A percentile compares a stretch with the other conserved stretches of the same genome.
Conservation (phyloP, 2,113 vertebrate genomes). For the Phylloscopus trochilus region DNA sequence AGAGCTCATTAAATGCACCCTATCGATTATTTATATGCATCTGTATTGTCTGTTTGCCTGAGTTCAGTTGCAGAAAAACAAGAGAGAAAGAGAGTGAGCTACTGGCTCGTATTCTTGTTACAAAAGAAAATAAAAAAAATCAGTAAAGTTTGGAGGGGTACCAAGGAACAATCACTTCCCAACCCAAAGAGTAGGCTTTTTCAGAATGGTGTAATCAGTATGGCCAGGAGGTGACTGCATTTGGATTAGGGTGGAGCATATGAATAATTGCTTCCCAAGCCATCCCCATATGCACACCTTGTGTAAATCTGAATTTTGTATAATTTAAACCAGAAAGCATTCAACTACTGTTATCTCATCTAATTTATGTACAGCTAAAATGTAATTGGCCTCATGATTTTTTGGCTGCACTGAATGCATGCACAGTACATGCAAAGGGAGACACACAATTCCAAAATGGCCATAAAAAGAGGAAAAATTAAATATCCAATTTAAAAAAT, state of each 20-base stretch:
- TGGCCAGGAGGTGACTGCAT: conserved; percentile 34
- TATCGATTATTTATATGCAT: not conserved
- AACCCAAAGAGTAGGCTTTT: conserved; percentile 21
- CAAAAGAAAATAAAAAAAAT: not conserved
- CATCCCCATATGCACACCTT: conserved; percentile 57
- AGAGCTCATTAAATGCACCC: not conserved
- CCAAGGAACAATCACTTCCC: conserved; percentile 31
- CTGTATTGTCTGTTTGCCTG: not conserved
- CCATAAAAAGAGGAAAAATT: conserved; percentile 53
- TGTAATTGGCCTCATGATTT: conserved; percentile 50
- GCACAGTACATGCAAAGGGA: conserved; percentile 34
- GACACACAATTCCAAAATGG: conserved; percentile 27
- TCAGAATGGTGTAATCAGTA: conserved; percentile 32
- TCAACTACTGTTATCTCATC: conserved; percentile 60
- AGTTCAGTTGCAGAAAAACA: not conserved
- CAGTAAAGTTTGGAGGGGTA: conserved; percentile 25
- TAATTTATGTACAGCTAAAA: conserved; percentile 61
- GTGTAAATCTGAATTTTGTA: conserved; percentile 31
- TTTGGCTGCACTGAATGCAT: conserved; percentile 55
- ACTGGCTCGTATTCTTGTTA: not conserved
- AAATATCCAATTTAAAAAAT: conserved; percentile 44
- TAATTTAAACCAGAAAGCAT: conserved; percentile 57
- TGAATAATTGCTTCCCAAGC: conserved; percentile 50
- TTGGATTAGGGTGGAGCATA: conserved; percentile 20
- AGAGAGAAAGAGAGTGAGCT: not conserved